A percentile compares a stretch with the other conserved stretches of the same genome.
Conservation (phyloP, 2,888 invertebrate species). For the Lochmaea crataegi region DNA sequence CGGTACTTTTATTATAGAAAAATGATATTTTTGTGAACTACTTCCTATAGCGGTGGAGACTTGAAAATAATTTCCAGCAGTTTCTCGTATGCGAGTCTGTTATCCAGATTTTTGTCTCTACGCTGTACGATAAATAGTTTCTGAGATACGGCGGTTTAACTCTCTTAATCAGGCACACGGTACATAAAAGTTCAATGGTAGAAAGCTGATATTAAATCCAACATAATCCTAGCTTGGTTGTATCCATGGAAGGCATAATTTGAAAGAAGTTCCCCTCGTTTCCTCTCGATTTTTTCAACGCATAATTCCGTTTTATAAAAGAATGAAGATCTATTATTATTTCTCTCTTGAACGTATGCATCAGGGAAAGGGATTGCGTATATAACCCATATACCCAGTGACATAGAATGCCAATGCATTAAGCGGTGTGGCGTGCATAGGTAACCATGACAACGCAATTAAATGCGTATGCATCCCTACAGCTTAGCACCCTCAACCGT, state of each 20-base stretch:
- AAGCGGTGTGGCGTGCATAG: slow-evolving; percentile 37
- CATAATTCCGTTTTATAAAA: slow-evolving; percentile 29
- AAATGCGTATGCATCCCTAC: slow-evolving; percentile 50
- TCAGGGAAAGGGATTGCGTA: slow-evolving; percentile 40
- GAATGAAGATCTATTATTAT: slow-evolving; percentile 39
- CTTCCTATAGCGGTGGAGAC: too few relatives aligned
- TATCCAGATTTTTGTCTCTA: too few relatives aligned
- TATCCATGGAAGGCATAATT: slow-evolving; percentile 19
- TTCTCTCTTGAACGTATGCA: slow-evolving; percentile 41
- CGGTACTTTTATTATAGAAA: too few relatives aligned
- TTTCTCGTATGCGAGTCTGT: too few relatives aligned
- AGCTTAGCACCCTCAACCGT: slow-evolving; percentile 46
- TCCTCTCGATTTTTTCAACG: slow-evolving; percentile 23
- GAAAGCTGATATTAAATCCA: background rate
- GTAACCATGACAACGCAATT: slow-evolving; percentile 56
- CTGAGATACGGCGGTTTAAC: too few relatives aligned
- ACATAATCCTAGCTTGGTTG: slow-evolving; percentile 8
- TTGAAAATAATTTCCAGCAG: too few relatives aligned
- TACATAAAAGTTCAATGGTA: background rate
- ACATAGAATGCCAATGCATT: slow-evolving; percentile 58
- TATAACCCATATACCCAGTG: slow-evolving; percentile 61
- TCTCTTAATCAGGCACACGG: too few relatives aligned
- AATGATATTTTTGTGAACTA: too few relatives aligned
- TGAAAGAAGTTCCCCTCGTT: slow-evolving; percentile 24
- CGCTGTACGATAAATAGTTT: too few relatives aligned